Conservation (phyloP, 2,888 invertebrate species). For the Cheilosia impressa region DNA sequence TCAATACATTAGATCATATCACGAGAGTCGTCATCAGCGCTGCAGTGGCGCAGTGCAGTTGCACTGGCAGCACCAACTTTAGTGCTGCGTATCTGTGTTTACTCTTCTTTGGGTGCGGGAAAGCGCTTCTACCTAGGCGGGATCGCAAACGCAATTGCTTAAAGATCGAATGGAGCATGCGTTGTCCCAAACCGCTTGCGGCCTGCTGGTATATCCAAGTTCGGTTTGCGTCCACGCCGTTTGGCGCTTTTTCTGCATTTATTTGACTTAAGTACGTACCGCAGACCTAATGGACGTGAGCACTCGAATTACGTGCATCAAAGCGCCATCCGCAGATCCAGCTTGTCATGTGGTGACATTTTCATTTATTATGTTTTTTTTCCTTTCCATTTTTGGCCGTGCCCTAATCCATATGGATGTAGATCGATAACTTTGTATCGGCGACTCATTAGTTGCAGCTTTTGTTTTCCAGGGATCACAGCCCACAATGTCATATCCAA, state of each 20-base stretch:
- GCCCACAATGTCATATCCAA: neutral
- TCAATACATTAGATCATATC: slow-evolving; percentile 64
- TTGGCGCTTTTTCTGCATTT: slow-evolving; percentile 25
- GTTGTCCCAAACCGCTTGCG: slow-evolving; percentile 45
- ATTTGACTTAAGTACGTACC: slow-evolving; percentile 3
- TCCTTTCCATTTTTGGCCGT: slow-evolving; percentile 28
- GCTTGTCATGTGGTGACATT: slow-evolving; percentile 46
- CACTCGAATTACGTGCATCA: slow-evolving; percentile 25
- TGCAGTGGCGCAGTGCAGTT: slow-evolving; percentile 8
- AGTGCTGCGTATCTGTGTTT: slow-evolving; percentile 5
- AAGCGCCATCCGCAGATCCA: slow-evolving; percentile 36
- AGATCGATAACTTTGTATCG: slow-evolving; percentile 22
- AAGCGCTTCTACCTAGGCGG: slow-evolving; percentile 26
- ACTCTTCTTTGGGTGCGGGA: neutral
- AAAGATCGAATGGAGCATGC: slow-evolving; percentile 22
- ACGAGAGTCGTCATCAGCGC: slow-evolving; percentile 45
- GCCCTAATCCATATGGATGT: slow-evolving; percentile 28
- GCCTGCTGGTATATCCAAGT: slow-evolving; percentile 39
- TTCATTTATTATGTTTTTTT: slow-evolving; percentile 41
- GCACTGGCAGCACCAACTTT: neutral
- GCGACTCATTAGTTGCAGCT: neutral
- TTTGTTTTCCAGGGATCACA: neutral
- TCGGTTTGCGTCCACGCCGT: neutral
- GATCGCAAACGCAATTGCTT: neutral
- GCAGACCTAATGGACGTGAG: slow-evolving; percentile 2